Evolutionary conservation across 2,797 vertebrate genomes (phyloP).

Genomic region (Coilia nasus): DNA sequence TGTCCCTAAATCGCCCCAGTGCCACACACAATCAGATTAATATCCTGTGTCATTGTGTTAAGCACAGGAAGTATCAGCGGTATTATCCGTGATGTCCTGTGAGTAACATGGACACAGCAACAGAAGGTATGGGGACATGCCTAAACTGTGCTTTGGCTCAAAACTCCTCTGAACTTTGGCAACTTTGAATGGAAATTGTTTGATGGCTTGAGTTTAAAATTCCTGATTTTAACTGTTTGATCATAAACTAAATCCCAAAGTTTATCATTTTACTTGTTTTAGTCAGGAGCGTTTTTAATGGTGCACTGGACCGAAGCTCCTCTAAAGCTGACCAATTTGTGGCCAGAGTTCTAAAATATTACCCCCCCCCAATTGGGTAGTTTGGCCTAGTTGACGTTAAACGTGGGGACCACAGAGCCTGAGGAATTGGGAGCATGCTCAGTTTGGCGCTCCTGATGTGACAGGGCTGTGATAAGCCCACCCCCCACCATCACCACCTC

Average conservation of each 20-base stretch:
- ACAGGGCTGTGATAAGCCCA: background rate
- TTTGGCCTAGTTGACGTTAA: background rate
- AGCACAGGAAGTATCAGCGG: conserved; percentile 5
- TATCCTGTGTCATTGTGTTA: conserved; percentile 25
- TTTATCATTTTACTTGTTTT: background rate
- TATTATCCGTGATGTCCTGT: background rate
- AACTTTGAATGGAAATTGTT: no score
- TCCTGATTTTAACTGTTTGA: no score
- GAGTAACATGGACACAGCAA: background rate
- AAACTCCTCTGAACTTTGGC: background rate
- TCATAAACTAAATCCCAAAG: no score
- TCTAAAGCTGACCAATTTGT: background rate
- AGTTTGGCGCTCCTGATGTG: background rate
- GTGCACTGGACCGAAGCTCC: background rate
- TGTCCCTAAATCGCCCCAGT: background rate
- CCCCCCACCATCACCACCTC: background rate
- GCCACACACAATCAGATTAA: conserved; percentile 6
- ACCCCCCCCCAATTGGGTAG: background rate
- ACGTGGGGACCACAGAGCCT: background rate
- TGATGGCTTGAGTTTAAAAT: no score
- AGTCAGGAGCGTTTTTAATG: background rate
- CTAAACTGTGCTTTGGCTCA: background rate
- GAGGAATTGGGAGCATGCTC: background rate
- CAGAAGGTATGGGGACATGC: background rate
- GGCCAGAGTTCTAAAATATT: background rate